A percentile compares a stretch with the other conserved stretches of the same genome.
Evolutionary conservation across 1,140 invertebrate genomes (phyloP).

Genomic region (Parasteatoda tepidariorum): DNA sequence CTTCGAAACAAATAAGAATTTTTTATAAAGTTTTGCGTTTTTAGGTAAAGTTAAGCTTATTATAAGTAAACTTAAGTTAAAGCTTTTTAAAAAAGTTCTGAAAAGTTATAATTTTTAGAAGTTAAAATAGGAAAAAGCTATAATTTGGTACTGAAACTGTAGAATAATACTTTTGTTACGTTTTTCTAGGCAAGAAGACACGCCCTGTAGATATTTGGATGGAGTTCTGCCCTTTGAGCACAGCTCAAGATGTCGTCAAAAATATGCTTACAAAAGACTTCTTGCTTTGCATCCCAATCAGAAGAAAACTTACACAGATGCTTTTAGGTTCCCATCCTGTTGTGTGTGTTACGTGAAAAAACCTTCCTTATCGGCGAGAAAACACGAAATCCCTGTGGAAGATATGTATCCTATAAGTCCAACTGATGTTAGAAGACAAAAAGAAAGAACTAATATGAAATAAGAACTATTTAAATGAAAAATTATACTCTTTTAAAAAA

Average conservation of each 20-base stretch:
- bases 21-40: no score
- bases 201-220: conserved; percentile 65
- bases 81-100: no score
- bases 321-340: conserved; percentile 74
- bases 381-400: neutral
- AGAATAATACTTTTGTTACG: conserved; percentile 15
- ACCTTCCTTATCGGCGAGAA: conserved; percentile 20
- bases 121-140: no score
- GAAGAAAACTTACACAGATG: conserved; percentile 70
- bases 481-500: no score
- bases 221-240: conserved; percentile 70
- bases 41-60: no score
- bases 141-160: no score
- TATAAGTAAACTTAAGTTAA: no score
- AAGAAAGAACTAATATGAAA: no score
- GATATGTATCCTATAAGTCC: neutral
- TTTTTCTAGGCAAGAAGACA: conserved; percentile 65
- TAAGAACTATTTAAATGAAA: no score
- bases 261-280: conserved; percentile 74
- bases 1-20: no score
- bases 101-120: no score
- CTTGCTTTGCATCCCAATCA: conserved; percentile 69
- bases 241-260: conserved; percentile 74
- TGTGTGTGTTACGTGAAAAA: conserved; percentile 73
- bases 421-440: no score